Conservation (phyloP, 2,888 invertebrate genomes). For the Agrotis ipsilon region DNA sequence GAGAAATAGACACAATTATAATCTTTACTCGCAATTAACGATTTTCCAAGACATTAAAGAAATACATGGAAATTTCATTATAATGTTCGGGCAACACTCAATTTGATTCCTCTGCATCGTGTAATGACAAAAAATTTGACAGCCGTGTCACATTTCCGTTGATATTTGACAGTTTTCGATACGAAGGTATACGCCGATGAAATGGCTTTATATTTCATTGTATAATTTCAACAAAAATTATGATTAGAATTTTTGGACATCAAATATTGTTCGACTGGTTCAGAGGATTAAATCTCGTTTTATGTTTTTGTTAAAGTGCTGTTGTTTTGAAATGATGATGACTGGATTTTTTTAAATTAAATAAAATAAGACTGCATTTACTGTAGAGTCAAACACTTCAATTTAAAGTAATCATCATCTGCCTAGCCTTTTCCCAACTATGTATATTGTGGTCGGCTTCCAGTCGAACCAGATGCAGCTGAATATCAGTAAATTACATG, state of each 20-base stretch:
- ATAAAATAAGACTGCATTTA: no score
- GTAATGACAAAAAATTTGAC: slow-evolving; percentile 78
- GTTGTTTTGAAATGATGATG: slow-evolving; percentile 49
- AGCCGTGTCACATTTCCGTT: slow-evolving; percentile 88
- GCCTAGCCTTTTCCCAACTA: no score
- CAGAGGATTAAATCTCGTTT: slow-evolving; percentile 69
- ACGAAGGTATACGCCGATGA: slow-evolving; percentile 77
- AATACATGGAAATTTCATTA: background rate
- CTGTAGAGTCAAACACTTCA: background rate
- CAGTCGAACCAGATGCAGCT: no score
- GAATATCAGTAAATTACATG: no score
- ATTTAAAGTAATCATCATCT: background rate
- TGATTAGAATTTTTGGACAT: slow-evolving; percentile 73
- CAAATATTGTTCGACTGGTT: slow-evolving; percentile 68
- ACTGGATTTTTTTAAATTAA: background rate
- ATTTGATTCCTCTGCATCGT: slow-evolving; percentile 51
- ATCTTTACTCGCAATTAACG: no score
- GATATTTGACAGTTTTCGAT: slow-evolving; percentile 85
- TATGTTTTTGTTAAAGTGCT: slow-evolving; percentile 64
- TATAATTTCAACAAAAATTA: slow-evolving; percentile 83
- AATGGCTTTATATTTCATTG: slow-evolving; percentile 83
- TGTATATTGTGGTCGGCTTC: no score
- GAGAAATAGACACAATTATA: no score
- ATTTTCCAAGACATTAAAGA: background rate
- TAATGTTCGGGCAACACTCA: slow-evolving; percentile 39